phyloP scores from a whole-genome alignment of 2,888 invertebrate genomes.

The Volucella bombylans region DNA sequence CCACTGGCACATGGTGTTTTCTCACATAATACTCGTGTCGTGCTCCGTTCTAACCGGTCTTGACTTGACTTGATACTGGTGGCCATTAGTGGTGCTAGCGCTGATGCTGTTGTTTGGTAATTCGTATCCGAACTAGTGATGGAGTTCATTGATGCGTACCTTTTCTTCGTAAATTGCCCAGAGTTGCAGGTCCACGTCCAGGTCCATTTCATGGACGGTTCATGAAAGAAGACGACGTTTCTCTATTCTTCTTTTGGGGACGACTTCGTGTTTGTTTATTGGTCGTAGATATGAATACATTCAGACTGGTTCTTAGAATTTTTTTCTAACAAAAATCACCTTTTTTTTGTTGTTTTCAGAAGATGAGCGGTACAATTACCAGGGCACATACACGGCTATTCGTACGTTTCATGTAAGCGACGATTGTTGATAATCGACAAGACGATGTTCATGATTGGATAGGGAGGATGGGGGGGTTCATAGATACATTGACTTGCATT shows the following conservation, averaged over 20 bases:
- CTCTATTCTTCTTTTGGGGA: slow-evolving; percentile 16
- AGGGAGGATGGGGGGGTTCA: too few species aligned
- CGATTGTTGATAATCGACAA: slow-evolving; percentile 48
- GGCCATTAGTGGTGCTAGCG: too few species aligned
- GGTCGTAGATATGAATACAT: slow-evolving; percentile 24
- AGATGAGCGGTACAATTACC: slow-evolving; percentile 57
- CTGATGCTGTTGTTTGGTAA: too few species aligned
- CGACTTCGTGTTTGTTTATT: slow-evolving; percentile 61
- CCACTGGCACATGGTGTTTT: too few species aligned
- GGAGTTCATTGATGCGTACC: slow-evolving; percentile 46
- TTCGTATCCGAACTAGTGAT: neutral
- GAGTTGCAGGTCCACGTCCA: slow-evolving; percentile 4
- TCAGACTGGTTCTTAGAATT: slow-evolving; percentile 45
- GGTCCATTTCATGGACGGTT: slow-evolving; percentile 7
- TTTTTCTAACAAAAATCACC: slow-evolving; percentile 41
- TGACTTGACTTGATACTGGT: too few species aligned
- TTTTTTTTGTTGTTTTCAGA: neutral
- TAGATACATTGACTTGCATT: too few species aligned
- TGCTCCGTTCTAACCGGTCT: too few species aligned
- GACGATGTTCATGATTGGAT: slow-evolving; percentile 16
- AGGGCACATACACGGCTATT: slow-evolving; percentile 11
- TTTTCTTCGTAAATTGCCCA: slow-evolving; percentile 35
- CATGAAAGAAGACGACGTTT: slow-evolving; percentile 36
- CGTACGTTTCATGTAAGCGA: slow-evolving; percentile 34
- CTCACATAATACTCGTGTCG: too few species aligned